These are phyloP conservation scores for Gallinago undulata DNA, from an alignment of 2,113 vertebrate species.

Conservation along the genomic window DNA sequence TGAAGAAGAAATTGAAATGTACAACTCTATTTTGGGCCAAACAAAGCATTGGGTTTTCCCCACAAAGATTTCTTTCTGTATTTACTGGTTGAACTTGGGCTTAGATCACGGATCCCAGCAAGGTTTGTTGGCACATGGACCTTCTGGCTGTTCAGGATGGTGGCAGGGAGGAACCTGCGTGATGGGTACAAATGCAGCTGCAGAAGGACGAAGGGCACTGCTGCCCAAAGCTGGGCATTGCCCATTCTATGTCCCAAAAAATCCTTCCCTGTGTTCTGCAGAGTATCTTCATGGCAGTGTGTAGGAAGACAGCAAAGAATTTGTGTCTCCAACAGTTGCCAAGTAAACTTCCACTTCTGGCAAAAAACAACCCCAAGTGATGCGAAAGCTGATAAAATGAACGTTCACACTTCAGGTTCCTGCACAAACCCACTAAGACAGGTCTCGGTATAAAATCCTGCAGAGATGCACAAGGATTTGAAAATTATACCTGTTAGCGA, in stretches of 20 bases:
- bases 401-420: background rate
- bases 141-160: background rate
- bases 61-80: background rate
- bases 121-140: background rate
- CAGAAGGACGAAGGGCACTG: background rate
- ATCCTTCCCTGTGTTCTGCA: background rate
- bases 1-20: background rate
- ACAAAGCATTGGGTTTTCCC: background rate
- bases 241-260: background rate
- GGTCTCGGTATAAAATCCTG: background rate
- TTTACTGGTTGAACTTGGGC: background rate
- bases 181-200: background rate
- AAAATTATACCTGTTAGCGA: background rate
- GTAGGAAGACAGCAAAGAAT: background rate
- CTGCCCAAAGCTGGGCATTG: fast-evolving
- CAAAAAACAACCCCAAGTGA: background rate
- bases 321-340: background rate
- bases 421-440: background rate
- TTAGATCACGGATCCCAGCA: background rate
- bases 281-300: background rate
- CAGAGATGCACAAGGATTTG: background rate
- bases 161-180: background rate
- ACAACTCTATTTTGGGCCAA: background rate
- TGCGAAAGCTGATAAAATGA: background rate
- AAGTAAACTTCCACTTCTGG: background rate